phyloP scores from a whole-genome alignment of 1,140 invertebrate genomes.

The Drosophila rhopaloa region DNA sequence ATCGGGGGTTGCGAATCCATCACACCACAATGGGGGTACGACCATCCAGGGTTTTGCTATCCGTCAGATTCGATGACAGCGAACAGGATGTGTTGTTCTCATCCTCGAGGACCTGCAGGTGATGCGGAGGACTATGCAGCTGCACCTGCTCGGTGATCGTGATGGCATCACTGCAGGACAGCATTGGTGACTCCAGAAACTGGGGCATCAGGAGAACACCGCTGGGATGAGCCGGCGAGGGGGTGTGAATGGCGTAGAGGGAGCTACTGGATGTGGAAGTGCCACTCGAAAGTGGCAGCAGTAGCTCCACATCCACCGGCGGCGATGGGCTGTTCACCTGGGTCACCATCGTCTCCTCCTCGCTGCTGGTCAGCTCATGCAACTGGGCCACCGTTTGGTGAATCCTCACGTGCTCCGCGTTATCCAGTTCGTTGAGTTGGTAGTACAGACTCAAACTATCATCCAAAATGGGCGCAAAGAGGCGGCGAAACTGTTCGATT shows the following conservation, averaged over 20 bases:
- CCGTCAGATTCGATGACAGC: conserved; percentile 78
- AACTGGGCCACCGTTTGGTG: conserved; percentile 74
- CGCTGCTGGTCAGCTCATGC: conserved; percentile 62
- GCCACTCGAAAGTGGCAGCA: conserved; percentile 17
- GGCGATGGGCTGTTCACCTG: conserved; percentile 45
- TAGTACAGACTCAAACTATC: conserved; percentile 70
- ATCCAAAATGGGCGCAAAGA: conserved; percentile 70
- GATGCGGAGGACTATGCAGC: conserved; percentile 59
- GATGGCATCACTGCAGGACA: conserved; percentile 41
- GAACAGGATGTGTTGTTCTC: conserved; percentile 82
- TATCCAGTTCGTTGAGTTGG: conserved; percentile 54
- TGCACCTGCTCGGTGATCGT: conserved; percentile 75
- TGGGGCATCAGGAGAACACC: conserved; percentile 30
- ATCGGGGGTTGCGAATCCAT: conserved; percentile 13
- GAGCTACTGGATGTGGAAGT: conserved; percentile 71
- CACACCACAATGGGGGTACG: conserved; percentile 80
- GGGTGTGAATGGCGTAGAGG: conserved; percentile 73
- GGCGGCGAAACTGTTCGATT: conserved; percentile 62
- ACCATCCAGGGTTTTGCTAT: conserved; percentile 81
- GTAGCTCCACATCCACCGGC: conserved; percentile 9
- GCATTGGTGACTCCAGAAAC: conserved; percentile 43
- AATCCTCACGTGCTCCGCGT: conserved; percentile 68
- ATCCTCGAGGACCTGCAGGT: conserved; percentile 40
- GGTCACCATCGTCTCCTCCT: conserved; percentile 65
- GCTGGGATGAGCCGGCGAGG: conserved; percentile 52